phyloP scores from a whole-genome alignment of 1,140 invertebrate species.

The Cataglyphis hispanica region DNA sequence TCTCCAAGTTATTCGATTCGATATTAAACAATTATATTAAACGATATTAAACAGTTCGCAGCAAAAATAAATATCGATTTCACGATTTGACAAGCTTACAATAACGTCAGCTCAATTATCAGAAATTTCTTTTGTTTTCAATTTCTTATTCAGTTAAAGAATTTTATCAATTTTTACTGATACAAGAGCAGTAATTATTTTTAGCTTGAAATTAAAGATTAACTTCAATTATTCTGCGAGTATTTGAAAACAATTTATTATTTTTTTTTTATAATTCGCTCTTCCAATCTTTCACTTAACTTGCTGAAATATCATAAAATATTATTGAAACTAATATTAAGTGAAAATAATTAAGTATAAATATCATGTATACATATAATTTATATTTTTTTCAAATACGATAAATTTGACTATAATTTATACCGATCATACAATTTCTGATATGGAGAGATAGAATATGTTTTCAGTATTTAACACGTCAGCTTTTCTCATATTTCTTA shows the following conservation, averaged over 20 bases:
- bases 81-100: neutral
- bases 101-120: constrained; percentile 23
- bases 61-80: constrained; percentile 35
- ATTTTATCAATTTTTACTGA: constrained; percentile 32
- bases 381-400: neutral
- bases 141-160: neutral
- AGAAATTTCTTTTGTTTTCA: constrained; percentile 4
- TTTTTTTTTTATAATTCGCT: neutral
- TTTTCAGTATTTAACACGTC: no score
- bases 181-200: constrained; percentile 12
- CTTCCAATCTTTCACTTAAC: neutral
- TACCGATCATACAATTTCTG: no score
- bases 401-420: neutral
- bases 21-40: constrained; percentile 21
- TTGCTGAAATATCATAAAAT: constrained; percentile 16
- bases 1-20: constrained; percentile 1
- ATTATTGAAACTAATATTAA: neutral
- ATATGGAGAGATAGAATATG: no score
- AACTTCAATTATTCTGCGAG: neutral
- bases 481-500: neutral
- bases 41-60: constrained; percentile 8
- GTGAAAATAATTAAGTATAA: neutral
- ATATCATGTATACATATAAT: neutral
- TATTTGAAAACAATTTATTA: constrained; percentile 36
- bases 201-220: constrained; percentile 6